These are phyloP conservation scores for Anastatus disparis DNA, from an alignment of 1,140 invertebrate species.

Conservation along the genomic window DNA sequence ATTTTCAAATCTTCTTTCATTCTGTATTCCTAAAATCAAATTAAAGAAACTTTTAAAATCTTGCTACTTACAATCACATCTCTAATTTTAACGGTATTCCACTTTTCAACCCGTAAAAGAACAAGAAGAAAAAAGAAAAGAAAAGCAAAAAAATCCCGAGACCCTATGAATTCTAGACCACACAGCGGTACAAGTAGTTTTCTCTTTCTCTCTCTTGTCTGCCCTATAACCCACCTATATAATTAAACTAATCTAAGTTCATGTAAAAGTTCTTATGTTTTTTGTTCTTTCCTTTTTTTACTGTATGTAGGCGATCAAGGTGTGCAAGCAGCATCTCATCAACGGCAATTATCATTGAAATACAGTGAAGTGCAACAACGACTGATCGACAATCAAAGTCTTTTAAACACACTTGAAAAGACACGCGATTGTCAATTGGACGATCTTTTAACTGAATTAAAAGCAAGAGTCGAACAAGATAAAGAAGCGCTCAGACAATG, in stretches of 20 bases:
- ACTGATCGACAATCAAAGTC: conserved; percentile 90
- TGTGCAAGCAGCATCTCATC: conserved; percentile 89
- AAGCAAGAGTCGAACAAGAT: conserved; percentile 75
- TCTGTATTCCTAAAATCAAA: too few species aligned
- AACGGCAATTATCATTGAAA: conserved; percentile 84
- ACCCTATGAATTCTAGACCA: not conserved
- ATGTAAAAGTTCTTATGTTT: too few species aligned
- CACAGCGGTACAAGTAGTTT: not conserved
- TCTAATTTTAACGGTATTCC: too few species aligned
- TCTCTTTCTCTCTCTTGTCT: too few species aligned
- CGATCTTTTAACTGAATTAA: conserved; percentile 68
- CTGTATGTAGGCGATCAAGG: conserved; percentile 51
- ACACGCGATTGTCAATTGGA: conserved; percentile 60
- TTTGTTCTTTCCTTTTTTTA: not conserved
- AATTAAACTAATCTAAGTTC: too few species aligned
- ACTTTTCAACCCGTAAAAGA: too few species aligned
- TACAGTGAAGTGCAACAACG: conserved; percentile 85
- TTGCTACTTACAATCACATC: too few species aligned
- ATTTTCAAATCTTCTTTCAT: too few species aligned
- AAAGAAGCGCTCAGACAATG: conserved; percentile 78
- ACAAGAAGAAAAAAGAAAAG: too few species aligned
- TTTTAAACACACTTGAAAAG: conserved; percentile 86
- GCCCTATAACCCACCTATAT: too few species aligned
- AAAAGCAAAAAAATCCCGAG: too few species aligned
- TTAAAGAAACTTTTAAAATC: too few species aligned